Evolutionary conservation across 1,140 invertebrate species (phyloP).

Genomic region (Pseudomyrmex flavicornis): DNA sequence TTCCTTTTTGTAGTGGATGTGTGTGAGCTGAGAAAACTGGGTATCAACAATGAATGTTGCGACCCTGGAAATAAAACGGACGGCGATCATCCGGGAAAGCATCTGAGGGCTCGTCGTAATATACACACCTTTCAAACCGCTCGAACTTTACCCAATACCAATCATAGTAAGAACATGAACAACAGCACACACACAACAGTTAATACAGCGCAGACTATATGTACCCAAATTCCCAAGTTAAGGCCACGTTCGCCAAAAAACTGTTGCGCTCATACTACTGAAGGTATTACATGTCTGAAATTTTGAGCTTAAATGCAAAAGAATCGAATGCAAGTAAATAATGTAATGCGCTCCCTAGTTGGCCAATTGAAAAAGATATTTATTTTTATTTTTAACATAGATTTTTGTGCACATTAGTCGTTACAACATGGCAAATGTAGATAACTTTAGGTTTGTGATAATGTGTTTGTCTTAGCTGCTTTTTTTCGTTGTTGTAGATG

Average conservation of each 20-base stretch:
- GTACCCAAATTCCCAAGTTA: conserved; percentile 80
- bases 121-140: conserved; percentile 77
- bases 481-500: not conserved
- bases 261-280: conserved; percentile 76
- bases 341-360: conserved; percentile 42
- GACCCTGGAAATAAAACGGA: conserved; percentile 73
- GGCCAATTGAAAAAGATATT: conserved; percentile 27
- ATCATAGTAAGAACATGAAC: conserved; percentile 77
- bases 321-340: conserved; percentile 58
- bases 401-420: conserved; percentile 3
- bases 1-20: conserved; percentile 84
- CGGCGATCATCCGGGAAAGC: conserved; percentile 77
- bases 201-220: conserved; percentile 78
- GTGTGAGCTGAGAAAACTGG: conserved; percentile 84
- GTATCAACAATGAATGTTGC: conserved; percentile 78
- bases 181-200: conserved; percentile 78
- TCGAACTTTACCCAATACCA: conserved; percentile 75
- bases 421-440: not conserved
- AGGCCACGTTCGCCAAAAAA: conserved; percentile 82
- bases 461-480: conserved; percentile 14
- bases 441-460: not conserved
- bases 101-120: conserved; percentile 80
- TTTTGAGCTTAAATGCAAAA: conserved; percentile 67
- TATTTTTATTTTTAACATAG: conserved; percentile 7
- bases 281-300: conserved; percentile 81